Evolutionary conservation across 1,140 invertebrate species (phyloP), one percentile per base, ranked within the genome.

Genomic region (Chrysomallon squamiferum): DNA sequence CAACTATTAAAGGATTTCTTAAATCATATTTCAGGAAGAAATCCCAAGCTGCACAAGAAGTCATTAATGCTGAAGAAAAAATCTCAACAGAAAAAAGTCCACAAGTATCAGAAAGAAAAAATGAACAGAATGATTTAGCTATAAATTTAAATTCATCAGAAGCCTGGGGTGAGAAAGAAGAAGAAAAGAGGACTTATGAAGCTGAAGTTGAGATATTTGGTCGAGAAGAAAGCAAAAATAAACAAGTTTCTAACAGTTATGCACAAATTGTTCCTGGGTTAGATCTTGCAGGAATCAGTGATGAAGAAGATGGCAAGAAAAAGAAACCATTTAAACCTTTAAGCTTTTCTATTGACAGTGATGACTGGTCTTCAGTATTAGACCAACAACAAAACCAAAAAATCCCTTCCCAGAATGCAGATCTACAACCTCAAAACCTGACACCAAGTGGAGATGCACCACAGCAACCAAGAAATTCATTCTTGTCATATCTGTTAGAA

Each of bases 151-250:
- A 27, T 30, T 56, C 25, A 25, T 25, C 30, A 20, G n/a, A 9
- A 54, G 49, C 60, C 30, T n/a, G 72, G 62, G 59, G n/a, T n/a
- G n/a, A n/a, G n/a, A n/a, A 71, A 62, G 20, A 63, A 66, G 43
- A 62, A 52, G 45, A 58, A n/a, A 27, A 66, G 6, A 38, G 15
- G 15, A 38, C 35, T 38, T 3, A 64, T 22, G 67, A 65, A 20
- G 71, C 76, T 18, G 77, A 79, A 50, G 69, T 79, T 33, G 74
- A 79, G 66, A 71, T 78, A 3, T 78, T 78, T 63, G 68, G 59
- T 35, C 59, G 71, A 11, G 64, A 74, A n/a, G 76, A 78, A 49
- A 71, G 66, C 27, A 50, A 62, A 11, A 25, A 69, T 33, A 58
- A 60, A n/a, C 66, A 59, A 41, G 56, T 43, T 18, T 49, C 69